Base-by-base conservation (phyloP, 2,113 vertebrate genomes). In the Phyllopteryx taeniolatus region DNA sequence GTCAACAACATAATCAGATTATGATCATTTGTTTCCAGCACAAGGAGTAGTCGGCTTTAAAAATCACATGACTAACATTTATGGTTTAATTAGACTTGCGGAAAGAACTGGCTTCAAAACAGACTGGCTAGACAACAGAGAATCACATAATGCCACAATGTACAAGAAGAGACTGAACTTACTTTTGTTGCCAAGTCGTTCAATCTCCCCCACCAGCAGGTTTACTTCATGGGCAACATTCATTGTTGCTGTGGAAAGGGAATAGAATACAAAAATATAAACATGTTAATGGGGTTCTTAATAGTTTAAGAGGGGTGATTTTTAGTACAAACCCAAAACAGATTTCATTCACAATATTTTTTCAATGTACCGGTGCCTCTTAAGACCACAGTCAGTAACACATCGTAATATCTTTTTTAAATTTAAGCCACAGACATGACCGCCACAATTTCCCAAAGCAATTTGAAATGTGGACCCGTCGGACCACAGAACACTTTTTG, bases 101-200 rank as follows among this genome's bases (percentile, higher is more conserved):
- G 12, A 5, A 56, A 53, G 22, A 47, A 46, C 46, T 42, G 46
- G 35, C 12, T 46, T 70, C 11, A 49, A 12, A 70, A 66, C 12
- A 31, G 35, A n/a, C 11, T 8, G 20, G 17, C 4, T 44, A 15
- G 27, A 13, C 10, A 27, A 63, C 65, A 71, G 22, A 54, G 3
- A 9, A 68, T 54, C 13, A 3, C 19, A 35, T 67, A 39, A 53
- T 39, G 10, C 19, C 9, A 39, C 49, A 67, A 63, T 19, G 44
- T 31, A 70, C 1, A 78, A 67, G 43, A 39, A 59, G 1, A 46
- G 22, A 1, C 19, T 6, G 0, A 3, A 89, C 95, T 95, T 91
- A 99, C 97, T 96, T 94, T 85, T 95, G 74, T 88, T 94, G 79
- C 97, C 97, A 76, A 99, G 88, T 1, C 97, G 94, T 14, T 91